Evolutionary conservation across 2,888 invertebrate genomes (phyloP).

Genomic region (Halictus ligatus): DNA sequence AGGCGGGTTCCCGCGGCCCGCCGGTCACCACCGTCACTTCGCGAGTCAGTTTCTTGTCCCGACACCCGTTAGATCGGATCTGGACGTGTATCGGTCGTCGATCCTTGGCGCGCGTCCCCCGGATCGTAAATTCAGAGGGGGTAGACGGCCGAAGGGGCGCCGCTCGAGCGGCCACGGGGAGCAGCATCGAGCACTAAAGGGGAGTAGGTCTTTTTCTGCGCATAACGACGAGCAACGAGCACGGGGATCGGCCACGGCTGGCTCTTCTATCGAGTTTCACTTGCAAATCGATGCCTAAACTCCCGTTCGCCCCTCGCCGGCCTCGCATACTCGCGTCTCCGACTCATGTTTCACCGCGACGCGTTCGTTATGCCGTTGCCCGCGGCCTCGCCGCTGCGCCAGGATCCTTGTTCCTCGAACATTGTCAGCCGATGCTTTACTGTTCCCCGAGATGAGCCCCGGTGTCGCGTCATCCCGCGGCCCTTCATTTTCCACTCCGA

Average conservation of each 20-base stretch:
- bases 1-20: not conserved
- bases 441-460: constrained; percentile 54
- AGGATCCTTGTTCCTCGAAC: constrained; percentile 58
- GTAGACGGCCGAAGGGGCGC: constrained; percentile 39
- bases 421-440: constrained; percentile 74
- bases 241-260: constrained; percentile 16
- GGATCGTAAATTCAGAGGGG: constrained; percentile 79
- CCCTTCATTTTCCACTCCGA: not conserved
- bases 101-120: constrained; percentile 69
- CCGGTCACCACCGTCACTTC: constrained; percentile 48
- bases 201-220: constrained; percentile 53
- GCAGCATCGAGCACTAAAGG: constrained; percentile 22
- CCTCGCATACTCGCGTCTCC: constrained; percentile 18
- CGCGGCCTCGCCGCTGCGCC: constrained; percentile 27
- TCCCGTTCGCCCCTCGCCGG: constrained; percentile 57
- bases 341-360: constrained; percentile 79
- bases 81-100: constrained; percentile 74
- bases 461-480: not conserved
- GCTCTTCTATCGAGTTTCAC: constrained; percentile 75
- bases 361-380: constrained; percentile 78
- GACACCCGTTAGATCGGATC: constrained; percentile 76
- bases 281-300: constrained; percentile 82
- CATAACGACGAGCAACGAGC: constrained; percentile 56
- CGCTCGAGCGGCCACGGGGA: constrained; percentile 21
- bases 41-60: constrained; percentile 65